Evolutionary conservation across 2,888 invertebrate genomes (phyloP), one percentile per base, ranked within the genome.

Genomic region (Heteropelma amictum): DNA sequence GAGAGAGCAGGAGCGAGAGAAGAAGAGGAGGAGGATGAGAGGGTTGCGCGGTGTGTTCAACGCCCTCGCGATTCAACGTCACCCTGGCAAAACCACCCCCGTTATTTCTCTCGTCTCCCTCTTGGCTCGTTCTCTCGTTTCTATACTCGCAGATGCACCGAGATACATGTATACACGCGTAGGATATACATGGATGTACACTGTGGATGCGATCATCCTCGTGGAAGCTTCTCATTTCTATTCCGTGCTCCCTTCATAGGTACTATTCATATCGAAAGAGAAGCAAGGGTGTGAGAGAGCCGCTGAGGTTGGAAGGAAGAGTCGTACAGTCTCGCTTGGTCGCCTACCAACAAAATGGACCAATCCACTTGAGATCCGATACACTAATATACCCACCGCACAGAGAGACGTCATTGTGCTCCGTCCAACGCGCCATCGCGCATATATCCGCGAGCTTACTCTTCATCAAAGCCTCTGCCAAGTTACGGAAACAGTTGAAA

Each of bases 361-460:
- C 77, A 81, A 84, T 82, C 85, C 85, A 85, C 86, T 87, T 85
- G 82, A 83, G 82, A 86, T 54, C 76, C 80, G 28, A 64, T 56
- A 49, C 56, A 63, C 68, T 60, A 65, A 65, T 61, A 73, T 77
- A 68, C 72, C n/a, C 63, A 73, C 76, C 78, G 75, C 75, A 77
- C 74, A 54, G 42, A 23, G 54, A 54, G 10, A n/a, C n/a, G n/a
- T n/a, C 51, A 54, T 54, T 45, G 45, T 54, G 45, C 28, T 23
- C 19, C 23, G 67, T n/a, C 19, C 14, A 63, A 61, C 21, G 51
- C 76, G 69, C 67, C 68, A 67, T 35, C 33, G 35, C 45, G 53
- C 54, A 68, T 67, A 77, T 73, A 72, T 61, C 38, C 21, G 3
- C 38, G 12, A 14, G 7, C 47, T 61, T 26, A 7, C 40, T 47